Base-by-base conservation (phyloP, 2,113 vertebrate species). In the Lophius piscatorius region DNA sequence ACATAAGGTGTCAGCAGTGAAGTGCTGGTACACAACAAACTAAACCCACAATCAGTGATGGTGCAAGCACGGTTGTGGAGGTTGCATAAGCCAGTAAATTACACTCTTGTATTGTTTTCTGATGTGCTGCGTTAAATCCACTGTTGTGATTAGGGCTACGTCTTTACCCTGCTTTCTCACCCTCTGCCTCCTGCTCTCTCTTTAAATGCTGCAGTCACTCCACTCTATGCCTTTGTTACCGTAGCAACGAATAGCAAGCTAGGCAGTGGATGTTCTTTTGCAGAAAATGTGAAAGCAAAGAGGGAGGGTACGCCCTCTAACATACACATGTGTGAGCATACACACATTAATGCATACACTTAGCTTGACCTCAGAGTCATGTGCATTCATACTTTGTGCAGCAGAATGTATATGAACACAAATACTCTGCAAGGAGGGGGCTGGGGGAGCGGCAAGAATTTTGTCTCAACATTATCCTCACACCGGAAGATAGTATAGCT, bases 211-310 rank as follows among this genome's bases (percentile, higher is more conserved):
- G 81, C 83, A 87, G 81, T 82, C 88, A 74, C 85, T 85, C 76
- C 74, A 81, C 77, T 82, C 81, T 38, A 63, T 85, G 84, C 83
- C 81, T 86, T 85, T 90, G 88, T 90, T 88, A 88, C 88, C 88
- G 71, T 90, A 84, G 88, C 87, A 90, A 90, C 88, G 80, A 75
- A 81, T 87, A 90, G 87, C 84, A 74, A 84, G 81, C 85, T 23
- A 63, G 63, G 79, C 70, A 78, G 72, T n/a, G 71, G 76, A 72
- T 76, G 63, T 72, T 85, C 49, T 79, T 26, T 84, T 90, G 87
- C 85, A 81, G 85, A 80, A 57, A 71, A 86, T 80, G 72, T 65
- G 64, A 80, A 81, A 73, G 55, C 45, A 39, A 66, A 48, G 64
- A 83, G 77, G 76, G 83, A 18, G 81, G 77, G 68, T 71, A 72